Conservation (phyloP, 2,797 vertebrate species). For the Momotus momota region DNA sequence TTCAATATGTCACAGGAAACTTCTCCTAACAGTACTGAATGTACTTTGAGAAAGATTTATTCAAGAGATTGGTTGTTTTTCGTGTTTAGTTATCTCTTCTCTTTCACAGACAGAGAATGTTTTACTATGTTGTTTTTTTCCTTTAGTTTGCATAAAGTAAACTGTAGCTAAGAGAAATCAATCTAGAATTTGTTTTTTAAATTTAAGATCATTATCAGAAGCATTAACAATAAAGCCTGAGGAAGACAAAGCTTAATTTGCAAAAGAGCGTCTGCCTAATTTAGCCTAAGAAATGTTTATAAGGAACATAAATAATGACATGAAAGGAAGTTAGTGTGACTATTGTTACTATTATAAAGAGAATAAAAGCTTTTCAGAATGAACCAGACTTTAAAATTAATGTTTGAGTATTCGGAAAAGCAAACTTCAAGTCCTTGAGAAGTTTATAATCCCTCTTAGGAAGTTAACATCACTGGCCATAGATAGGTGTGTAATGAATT, state of each 20-base stretch:
- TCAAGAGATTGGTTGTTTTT: background rate
- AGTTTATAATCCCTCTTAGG: background rate
- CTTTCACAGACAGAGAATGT: background rate
- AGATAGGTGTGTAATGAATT: background rate
- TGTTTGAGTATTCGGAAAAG: background rate
- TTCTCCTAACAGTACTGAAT: background rate
- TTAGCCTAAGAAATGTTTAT: background rate
- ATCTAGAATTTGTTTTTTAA: background rate
- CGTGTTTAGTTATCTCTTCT: background rate
- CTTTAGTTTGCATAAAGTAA: background rate
- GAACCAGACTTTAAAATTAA: background rate
- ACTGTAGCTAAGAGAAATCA: background rate
- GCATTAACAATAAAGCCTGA: background rate
- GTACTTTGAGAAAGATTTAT: background rate
- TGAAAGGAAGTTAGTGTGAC: background rate
- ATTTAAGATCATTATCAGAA: background rate
- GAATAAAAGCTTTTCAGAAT: background rate
- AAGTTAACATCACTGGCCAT: background rate
- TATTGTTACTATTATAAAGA: background rate
- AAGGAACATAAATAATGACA: background rate
- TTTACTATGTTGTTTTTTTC: background rate
- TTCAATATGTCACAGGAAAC: background rate
- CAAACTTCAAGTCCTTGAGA: background rate
- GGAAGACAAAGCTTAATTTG: background rate
- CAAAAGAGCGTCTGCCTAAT: background rate